These are phyloP conservation scores for Scaeva pyrastri DNA, from an alignment of 2,888 invertebrate genomes.

Conservation along the genomic window DNA sequence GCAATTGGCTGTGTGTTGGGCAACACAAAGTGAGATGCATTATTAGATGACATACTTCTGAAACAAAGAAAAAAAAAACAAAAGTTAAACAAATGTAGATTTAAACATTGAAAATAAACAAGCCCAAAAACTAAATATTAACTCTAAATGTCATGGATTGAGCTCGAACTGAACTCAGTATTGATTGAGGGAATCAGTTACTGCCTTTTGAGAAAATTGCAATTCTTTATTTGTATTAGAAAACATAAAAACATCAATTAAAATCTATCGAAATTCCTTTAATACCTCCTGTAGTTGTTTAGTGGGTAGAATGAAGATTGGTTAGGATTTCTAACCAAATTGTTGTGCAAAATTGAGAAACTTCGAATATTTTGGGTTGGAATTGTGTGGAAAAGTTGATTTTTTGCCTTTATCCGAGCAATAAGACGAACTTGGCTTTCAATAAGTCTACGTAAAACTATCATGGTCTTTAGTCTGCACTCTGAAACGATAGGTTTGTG, in stretches of 20 bases:
- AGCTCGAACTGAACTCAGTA: conserved; percentile 45
- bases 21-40: conserved; percentile 82
- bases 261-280: conserved; percentile 25
- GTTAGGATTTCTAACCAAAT: conserved; percentile 9
- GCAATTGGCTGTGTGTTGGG: conserved; percentile 85
- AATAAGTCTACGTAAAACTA: conserved; percentile 41
- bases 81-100: neutral
- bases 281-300: conserved; percentile 58
- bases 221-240: conserved; percentile 45
- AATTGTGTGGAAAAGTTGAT: conserved; percentile 41
- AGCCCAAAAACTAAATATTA: neutral
- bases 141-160: neutral
- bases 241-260: conserved; percentile 22
- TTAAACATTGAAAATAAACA: neutral
- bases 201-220: neutral
- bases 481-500: conserved; percentile 46
- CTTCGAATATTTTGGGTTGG: conserved; percentile 7
- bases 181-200: conserved; percentile 46
- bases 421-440: conserved; percentile 32
- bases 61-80: conserved; percentile 3
- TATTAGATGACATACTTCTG: conserved; percentile 78
- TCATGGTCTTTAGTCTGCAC: conserved; percentile 44
- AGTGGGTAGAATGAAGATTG: conserved; percentile 14
- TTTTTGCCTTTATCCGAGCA: conserved; percentile 11
- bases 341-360: conserved; percentile 11